Conservation (phyloP, 2,113 vertebrate species). For the Melierax canorus region DNA sequence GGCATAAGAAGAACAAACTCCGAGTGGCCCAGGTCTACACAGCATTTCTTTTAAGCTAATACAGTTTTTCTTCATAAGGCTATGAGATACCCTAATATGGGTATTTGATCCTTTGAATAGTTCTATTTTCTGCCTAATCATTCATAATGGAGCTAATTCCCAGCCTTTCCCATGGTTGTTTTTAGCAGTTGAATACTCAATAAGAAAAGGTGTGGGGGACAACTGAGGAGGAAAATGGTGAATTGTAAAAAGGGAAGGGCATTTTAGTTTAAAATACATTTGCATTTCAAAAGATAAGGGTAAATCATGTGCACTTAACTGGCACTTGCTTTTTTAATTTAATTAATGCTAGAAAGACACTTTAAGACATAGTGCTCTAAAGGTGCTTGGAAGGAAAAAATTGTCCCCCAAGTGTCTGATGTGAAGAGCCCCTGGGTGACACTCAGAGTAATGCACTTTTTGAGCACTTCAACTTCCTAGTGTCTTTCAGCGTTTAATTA, state of each 20-base stretch:
- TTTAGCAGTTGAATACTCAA: not conserved
- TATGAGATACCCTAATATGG: not conserved
- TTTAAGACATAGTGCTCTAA: constrained; percentile 61
- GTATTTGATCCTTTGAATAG: not conserved
- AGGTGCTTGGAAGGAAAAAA: constrained; percentile 47
- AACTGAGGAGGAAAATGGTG: not conserved
- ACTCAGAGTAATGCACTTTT: constrained; percentile 72
- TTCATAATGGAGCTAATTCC: not conserved
- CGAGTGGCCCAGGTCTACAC: not conserved
- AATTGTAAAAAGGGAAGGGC: not conserved
- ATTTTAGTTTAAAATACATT: constrained; percentile 23
- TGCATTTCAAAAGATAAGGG: constrained; percentile 44
- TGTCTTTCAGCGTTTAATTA: constrained; percentile 73
- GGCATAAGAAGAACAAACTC: not conserved
- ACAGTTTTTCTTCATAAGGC: not conserved
- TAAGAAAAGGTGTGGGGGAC: not conserved
- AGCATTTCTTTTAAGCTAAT: not conserved
- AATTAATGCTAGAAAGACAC: constrained; percentile 68
- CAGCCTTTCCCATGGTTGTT: not conserved
- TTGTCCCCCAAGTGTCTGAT: constrained; percentile 47
- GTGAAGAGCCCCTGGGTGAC: constrained; percentile 66
- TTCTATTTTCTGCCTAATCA: not conserved
- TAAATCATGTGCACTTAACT: constrained; percentile 52
- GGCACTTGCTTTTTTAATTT: constrained; percentile 60
- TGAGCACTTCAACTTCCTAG: constrained; percentile 70